Conservation (phyloP, 2,888 invertebrate genomes). For the Archaeoteleia sp. region DNA sequence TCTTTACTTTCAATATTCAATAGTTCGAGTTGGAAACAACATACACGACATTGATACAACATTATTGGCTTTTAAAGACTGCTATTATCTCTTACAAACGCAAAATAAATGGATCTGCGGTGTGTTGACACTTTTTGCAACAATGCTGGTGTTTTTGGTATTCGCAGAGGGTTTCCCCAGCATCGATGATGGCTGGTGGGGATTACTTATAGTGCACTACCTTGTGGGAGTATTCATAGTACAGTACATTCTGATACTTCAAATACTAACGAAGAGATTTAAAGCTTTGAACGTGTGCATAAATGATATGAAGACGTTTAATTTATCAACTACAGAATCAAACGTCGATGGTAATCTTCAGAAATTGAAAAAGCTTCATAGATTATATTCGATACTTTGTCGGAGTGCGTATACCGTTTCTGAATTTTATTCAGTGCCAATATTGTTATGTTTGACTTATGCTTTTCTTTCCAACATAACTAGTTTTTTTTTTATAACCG, state of each 20-base stretch:
- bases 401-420: conserved; percentile 12
- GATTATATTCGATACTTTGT: conserved; percentile 5
- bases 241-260: conserved; percentile 17
- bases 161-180: too few species aligned
- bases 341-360: neutral
- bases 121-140: too few species aligned
- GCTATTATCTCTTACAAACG: too few species aligned
- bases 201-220: conserved; percentile 18
- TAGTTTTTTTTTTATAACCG: conserved; percentile 37
- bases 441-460: conserved; percentile 30
- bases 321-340: neutral
- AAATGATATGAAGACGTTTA: neutral
- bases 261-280: conserved; percentile 19
- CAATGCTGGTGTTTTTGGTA: too few species aligned
- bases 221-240: conserved; percentile 29
- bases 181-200: conserved; percentile 36
- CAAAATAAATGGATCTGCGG: too few species aligned
- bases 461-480: conserved; percentile 37
- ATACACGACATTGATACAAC: too few species aligned
- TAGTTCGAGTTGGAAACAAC: too few species aligned
- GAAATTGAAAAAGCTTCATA: conserved; percentile 2
- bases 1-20: too few species aligned
- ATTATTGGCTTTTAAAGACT: too few species aligned
- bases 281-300: conserved; percentile 8
- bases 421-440: conserved; percentile 24